Percentiles rank a stretch among this genome's conserved stretches.
Conservation (phyloP, 2,113 vertebrate species). For the Marmota monax region DNA sequence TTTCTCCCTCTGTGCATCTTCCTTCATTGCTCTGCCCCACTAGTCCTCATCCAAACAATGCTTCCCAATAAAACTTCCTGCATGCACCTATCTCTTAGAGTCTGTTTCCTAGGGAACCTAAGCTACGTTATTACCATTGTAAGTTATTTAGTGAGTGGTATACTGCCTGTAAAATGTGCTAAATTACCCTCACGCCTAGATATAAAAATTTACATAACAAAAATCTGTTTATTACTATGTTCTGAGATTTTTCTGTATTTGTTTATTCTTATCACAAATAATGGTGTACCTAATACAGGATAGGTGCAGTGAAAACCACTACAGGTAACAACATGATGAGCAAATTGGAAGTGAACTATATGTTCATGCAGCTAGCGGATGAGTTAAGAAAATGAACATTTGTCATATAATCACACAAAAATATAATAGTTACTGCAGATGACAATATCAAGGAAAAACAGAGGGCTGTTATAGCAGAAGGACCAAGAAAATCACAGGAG, state of each 20-base stretch:
- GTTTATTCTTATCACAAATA: neutral
- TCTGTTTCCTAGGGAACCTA: neutral
- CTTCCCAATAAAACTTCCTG: neutral
- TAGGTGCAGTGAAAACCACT: neutral
- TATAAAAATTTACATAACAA: neutral
- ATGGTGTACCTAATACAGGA: neutral
- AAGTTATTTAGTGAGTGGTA: neutral
- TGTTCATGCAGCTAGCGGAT: neutral
- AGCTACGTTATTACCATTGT: neutral
- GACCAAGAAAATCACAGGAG: neutral
- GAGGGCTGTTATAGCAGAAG: neutral
- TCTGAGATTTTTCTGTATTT: neutral
- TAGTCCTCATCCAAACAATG: neutral
- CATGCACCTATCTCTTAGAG: neutral
- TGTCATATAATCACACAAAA: slow-evolving; percentile 26
- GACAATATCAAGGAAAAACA: neutral
- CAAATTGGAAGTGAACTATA: neutral
- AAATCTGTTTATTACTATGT: neutral
- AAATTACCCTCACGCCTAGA: neutral
- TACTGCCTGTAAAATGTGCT: neutral
- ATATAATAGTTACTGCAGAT: neutral
- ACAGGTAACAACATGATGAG: neutral
- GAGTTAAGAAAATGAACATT: neutral
- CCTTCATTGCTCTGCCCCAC: neutral
- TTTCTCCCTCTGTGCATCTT: neutral